Conservation (phyloP, 2,113 vertebrate species). For the Hippoglossus stenolepis region DNA sequence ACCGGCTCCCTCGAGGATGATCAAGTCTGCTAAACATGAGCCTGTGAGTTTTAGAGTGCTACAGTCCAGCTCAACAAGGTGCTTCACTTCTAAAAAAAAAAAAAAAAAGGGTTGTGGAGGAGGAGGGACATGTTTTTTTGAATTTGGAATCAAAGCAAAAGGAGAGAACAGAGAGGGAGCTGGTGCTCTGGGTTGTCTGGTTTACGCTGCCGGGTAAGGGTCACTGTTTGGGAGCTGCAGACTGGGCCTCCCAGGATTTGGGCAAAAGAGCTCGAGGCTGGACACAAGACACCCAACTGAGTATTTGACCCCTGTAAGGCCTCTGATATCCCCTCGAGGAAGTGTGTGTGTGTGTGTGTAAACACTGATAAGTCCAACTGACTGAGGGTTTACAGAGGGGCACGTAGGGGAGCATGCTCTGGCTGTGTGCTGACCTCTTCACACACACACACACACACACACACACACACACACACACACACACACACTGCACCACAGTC, state of each 20-base stretch:
- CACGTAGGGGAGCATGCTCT: slow-evolving; percentile 8
- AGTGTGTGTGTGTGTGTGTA: slow-evolving; percentile 38
- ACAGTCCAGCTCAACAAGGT: slow-evolving; percentile 4
- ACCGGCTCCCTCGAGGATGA: not conserved
- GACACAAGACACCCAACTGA: slow-evolving; percentile 26
- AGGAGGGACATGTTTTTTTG: slow-evolving; percentile 30
- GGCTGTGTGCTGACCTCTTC: not conserved
- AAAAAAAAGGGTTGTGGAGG: slow-evolving; percentile 36
- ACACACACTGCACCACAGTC: not conserved
- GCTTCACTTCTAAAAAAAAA: slow-evolving; percentile 44
- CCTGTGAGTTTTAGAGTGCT: slow-evolving; percentile 6
- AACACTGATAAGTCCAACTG: slow-evolving; percentile 56
- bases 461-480: not conserved
- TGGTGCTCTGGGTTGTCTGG: slow-evolving; percentile 27
- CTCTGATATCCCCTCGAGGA: slow-evolving; percentile 42
- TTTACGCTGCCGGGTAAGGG: slow-evolving; percentile 48
- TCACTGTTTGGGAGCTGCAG: slow-evolving; percentile 54
- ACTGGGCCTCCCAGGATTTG: slow-evolving; percentile 30
- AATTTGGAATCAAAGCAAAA: slow-evolving; percentile 37
- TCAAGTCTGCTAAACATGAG: not conserved
- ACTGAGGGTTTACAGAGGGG: slow-evolving; percentile 37
- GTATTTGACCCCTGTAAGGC: slow-evolving; percentile 47
- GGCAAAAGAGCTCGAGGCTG: slow-evolving; percentile 28
- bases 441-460: not conserved
- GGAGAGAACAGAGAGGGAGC: slow-evolving; percentile 26